These are phyloP conservation scores for Ophion obscuratus DNA, from an alignment of 2,888 invertebrate species.

Conservation along the genomic window DNA sequence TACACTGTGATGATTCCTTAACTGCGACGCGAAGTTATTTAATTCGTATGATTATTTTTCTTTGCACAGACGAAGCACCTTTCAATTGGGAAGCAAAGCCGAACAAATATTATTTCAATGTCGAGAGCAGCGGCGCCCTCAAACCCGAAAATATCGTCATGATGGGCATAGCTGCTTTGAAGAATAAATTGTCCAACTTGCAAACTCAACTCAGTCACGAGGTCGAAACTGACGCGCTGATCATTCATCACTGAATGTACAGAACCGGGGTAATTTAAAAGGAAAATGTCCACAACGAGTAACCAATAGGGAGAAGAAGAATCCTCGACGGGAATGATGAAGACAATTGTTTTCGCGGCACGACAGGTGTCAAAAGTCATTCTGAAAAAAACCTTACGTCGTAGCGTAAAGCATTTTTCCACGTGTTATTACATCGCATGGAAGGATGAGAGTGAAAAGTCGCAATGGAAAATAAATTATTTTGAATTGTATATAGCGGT, in stretches of 20 bases:
- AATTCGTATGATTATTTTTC: slow-evolving; percentile 59
- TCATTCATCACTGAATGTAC: slow-evolving; percentile 86
- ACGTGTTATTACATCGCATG: background rate
- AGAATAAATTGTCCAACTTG: slow-evolving; percentile 97
- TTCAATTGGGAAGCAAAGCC: slow-evolving; percentile 98
- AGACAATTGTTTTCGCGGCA: background rate
- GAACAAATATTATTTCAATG: slow-evolving; percentile 98
- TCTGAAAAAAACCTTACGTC: no score
- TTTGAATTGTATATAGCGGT: background rate
- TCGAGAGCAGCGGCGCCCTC: slow-evolving; percentile 97
- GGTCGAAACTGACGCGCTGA: slow-evolving; percentile 92
- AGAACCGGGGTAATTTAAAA: background rate
- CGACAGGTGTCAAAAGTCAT: no score
- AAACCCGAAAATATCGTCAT: slow-evolving; percentile 98
- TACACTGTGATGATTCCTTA: background rate
- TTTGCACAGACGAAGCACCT: slow-evolving; percentile 91
- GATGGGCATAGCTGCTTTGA: slow-evolving; percentile 96
- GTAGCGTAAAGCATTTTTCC: background rate
- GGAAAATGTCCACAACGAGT: background rate
- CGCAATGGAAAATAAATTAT: background rate
- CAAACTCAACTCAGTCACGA: slow-evolving; percentile 96
- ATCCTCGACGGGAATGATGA: background rate
- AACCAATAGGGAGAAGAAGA: background rate
- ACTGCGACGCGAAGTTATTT: background rate
- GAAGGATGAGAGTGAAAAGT: background rate